phyloP scores from a whole-genome alignment of 1,140 invertebrate species.

The Camponotus floridanus region DNA sequence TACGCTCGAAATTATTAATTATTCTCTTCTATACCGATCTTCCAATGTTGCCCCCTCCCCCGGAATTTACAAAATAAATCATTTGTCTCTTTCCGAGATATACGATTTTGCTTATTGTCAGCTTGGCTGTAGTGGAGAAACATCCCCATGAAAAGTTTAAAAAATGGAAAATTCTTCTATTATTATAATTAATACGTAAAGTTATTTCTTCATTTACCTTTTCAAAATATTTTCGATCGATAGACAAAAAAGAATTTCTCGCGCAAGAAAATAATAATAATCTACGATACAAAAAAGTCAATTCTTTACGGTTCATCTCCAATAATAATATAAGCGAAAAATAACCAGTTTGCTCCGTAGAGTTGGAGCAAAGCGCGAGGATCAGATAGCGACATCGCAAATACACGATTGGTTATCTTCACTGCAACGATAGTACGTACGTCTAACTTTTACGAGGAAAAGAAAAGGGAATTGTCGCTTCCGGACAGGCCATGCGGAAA shows the following conservation, averaged over 20 bases:
- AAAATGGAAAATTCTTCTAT: neutral
- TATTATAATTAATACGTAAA: neutral
- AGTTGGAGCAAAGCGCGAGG: neutral
- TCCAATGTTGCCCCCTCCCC: no score
- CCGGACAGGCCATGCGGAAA: constrained; percentile 42
- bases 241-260: neutral
- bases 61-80: constrained; percentile 17
- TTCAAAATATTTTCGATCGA: neutral
- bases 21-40: neutral
- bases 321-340: neutral
- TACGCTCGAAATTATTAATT: neutral
- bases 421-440: neutral
- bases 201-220: neutral
- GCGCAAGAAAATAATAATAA: neutral
- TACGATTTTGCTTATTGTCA: neutral
- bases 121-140: no score
- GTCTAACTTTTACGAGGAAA: constrained; percentile 38
- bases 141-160: neutral
- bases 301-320: neutral
- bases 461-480: constrained; percentile 12
- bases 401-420: constrained; percentile 15
- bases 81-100: neutral
- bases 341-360: neutral
- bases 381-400: constrained; percentile 8
- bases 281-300: neutral